phyloP scores from a whole-genome alignment of 2,797 vertebrate species.

The Manis pentadactyla region DNA sequence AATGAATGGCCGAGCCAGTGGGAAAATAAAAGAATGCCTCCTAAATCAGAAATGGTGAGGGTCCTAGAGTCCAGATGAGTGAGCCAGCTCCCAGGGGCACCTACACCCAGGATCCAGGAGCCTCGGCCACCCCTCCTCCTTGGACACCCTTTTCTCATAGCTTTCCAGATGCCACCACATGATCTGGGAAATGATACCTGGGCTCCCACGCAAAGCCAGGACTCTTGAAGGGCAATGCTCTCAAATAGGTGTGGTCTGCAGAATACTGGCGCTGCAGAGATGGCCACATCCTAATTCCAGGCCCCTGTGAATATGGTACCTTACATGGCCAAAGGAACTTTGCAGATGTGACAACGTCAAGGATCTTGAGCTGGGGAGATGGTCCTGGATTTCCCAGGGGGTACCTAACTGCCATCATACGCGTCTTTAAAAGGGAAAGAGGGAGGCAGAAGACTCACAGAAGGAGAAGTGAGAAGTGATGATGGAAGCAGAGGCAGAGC shows the following conservation, averaged over 20 bases:
- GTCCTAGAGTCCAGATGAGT: not conserved
- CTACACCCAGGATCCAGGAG: not conserved
- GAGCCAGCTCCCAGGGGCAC: not conserved
- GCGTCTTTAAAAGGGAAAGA: not conserved
- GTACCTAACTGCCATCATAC: not conserved
- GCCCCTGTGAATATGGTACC: not conserved
- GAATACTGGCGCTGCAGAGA: not conserved
- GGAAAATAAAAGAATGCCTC: conserved; percentile 5
- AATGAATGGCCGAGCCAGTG: not conserved
- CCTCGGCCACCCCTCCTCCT: not conserved
- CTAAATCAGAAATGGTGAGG: not conserved
- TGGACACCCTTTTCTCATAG: not conserved
- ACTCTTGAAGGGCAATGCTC: not conserved
- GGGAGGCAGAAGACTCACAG: not conserved
- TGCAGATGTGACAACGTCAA: not conserved
- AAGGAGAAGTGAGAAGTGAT: not conserved
- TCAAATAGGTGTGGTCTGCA: not conserved
- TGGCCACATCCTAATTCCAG: not conserved
- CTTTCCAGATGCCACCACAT: not conserved
- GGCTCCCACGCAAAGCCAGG: not conserved
- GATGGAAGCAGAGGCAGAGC: not conserved
- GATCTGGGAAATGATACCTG: not conserved
- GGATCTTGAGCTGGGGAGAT: not conserved
- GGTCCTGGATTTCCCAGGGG: not conserved
- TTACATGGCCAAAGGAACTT: not conserved